Base-by-base conservation (phyloP, 1,140 invertebrate species). In the Dendrolimus punctatus region DNA sequence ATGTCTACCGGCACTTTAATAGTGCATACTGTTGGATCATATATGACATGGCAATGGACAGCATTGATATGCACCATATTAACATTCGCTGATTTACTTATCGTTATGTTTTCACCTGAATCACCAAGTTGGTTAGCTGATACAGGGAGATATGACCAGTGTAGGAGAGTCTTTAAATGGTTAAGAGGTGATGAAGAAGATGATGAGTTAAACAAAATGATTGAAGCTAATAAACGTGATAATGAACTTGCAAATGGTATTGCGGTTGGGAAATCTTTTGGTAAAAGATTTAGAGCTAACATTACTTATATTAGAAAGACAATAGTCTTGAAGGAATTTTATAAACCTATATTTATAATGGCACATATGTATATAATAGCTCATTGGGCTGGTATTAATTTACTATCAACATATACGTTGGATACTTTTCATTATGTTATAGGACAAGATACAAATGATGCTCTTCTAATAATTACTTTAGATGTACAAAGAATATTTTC, bases 121-220 rank as follows among this genome's bases (percentile, higher is more conserved):
- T 71, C 71, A 6, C 71, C 71, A 5, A 62, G 60, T 45, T 73
- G 64, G 64, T 49, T 71, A 43, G 60, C 60, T 7, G 53, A 56
- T 49, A 60, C 66, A 50, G 64, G 62, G 6, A 53, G 58, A 52
- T 67, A 62, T 45, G 64, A 65, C 6, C 62, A 71, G 9, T 60
- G 68, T 46, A 61, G 45, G 36, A 57, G 49, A 52, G 46, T 60
- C 4, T 73, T 69, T 44, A 49, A 57, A 36, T 73, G 68, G 66
- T 44, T 71, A 8, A 51, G 71, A 59, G 71, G 71, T 23, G 57
- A 73, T 39, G 47, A 49, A 0, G 65, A 73, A 57, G 63, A 73
- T 44, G 64, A 63, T 4, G 71, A 73, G 53, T 45, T 73, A 36
- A 53, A 62, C 7, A 62, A 62, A 53, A 62, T 73, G 56, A 71